Conservation (phyloP, 2,888 invertebrate species). For the Aelia acuminata region DNA sequence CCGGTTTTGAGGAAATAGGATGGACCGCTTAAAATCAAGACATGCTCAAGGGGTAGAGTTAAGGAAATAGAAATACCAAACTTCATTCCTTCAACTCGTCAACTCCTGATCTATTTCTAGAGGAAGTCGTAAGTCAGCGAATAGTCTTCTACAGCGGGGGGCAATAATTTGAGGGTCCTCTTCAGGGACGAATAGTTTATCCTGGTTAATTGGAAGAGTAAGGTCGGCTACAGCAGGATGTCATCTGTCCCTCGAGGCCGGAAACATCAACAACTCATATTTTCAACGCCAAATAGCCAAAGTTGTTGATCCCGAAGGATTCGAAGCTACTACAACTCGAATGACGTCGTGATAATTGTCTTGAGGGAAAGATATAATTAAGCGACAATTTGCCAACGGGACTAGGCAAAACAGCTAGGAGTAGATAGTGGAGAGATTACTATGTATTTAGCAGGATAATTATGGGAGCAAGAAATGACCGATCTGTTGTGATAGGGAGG, state of each 20-base stretch:
- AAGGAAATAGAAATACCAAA: slow-evolving; percentile 23
- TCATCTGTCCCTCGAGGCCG: not conserved
- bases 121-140: not conserved
- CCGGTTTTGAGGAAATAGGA: slow-evolving; percentile 41
- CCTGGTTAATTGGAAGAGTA: not conserved
- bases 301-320: not conserved
- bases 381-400: not conserved
- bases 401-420: not conserved
- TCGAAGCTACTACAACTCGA: not conserved
- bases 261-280: not conserved
- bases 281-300: not conserved
- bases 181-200: not conserved
- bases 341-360: not conserved
- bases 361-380: not conserved
- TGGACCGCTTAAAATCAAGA: slow-evolving; percentile 34
- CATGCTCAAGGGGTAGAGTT: not conserved
- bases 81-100: not conserved
- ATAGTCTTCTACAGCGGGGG: not conserved
- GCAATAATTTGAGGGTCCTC: not conserved
- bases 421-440: not conserved
- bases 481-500: not conserved
- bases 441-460: not conserved
- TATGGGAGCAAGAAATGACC: not conserved
- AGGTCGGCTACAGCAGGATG: not conserved
- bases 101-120: not conserved